These are phyloP conservation scores for Malurus splendens DNA, from an alignment of 2,797 vertebrate genomes.

Conservation along the genomic window DNA sequence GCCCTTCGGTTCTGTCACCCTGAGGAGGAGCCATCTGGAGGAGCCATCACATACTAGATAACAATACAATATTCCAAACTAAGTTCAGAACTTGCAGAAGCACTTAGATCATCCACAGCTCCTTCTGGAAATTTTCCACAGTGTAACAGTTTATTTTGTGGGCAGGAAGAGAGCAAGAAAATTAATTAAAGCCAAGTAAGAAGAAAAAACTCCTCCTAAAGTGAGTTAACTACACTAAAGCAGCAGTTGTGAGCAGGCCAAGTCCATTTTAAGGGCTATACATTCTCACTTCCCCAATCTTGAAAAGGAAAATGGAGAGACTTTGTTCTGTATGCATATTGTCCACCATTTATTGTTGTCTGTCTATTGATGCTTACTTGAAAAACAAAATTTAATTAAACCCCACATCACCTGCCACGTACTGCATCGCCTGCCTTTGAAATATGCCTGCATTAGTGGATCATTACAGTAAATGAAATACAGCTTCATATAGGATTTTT, in stretches of 20 bases:
- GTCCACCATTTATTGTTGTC: constrained; percentile 37
- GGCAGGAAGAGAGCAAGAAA: background rate
- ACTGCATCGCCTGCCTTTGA: background rate
- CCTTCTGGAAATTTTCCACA: background rate
- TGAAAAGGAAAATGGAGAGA: constrained; percentile 2
- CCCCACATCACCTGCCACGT: background rate
- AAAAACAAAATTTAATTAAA: constrained; percentile 60
- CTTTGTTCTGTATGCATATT: background rate
- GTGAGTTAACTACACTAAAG: background rate
- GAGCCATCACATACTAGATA: background rate
- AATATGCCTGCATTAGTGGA: constrained; percentile 18
- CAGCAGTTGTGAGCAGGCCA: background rate
- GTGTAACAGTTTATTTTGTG: background rate
- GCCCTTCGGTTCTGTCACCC: background rate
- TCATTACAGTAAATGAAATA: constrained; percentile 50
- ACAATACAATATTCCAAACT: background rate
- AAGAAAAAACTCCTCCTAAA: background rate
- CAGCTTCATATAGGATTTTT: constrained; percentile 1
- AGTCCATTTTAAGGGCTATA: background rate
- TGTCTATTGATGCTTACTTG: constrained; percentile 27
- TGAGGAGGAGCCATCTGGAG: background rate
- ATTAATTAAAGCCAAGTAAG: background rate
- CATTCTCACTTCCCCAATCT: background rate
- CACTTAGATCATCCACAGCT: background rate
- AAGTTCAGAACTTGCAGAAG: background rate